Base-by-base conservation (phyloP, 1,140 invertebrate genomes). In the Varroa destructor region DNA sequence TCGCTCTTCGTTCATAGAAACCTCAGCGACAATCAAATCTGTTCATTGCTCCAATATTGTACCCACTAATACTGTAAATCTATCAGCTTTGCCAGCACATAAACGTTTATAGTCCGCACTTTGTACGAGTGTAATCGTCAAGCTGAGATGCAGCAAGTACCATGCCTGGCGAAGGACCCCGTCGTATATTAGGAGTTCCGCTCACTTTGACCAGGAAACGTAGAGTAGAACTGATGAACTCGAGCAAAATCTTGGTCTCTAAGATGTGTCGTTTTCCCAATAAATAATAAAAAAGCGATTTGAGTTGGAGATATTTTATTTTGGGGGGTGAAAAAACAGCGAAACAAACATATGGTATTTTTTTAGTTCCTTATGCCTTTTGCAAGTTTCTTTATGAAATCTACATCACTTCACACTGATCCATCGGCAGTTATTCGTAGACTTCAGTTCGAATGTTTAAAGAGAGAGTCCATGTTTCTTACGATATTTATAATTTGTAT, bases 1-100 rank as follows among this genome's bases (percentile, higher is more conserved):
- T 3, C 57, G 57, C 12, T 58, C 57, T 12, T 58, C 57, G 57
- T 58, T 58, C 57, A 58, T 58, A 5, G 57, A 58, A 5, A 58
- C 57, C 12, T 58, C 57, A 12, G 25, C 57, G 6, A 58, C 57
- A 12, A 58, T 58, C 25, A 58, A 5, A 12, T 58, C 57, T 42
- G 40, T 58, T 12, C 12, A 6, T 58, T 12, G 25, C 6, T 58
- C 12, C 4, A 58, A 58, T 3, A 58, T 58, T 12, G 3, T 58
- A 5, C 57, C 57, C 57, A 58, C 12, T 12, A 42, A 5, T 36
- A 3, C 57, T 3, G 57, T 58, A 36, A 36, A 58, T 36, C 12
- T 12, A 6, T 6, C 25, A 5, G 25, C 40, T 12, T 3, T 36
- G 3, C 6, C 4, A 12, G 3, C 12, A 12, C 3, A 12, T 42